A percentile compares a stretch with the other conserved stretches of the same genome.
Conservation (phyloP, 1,140 invertebrate species). For the Aphidius ervi region DNA sequence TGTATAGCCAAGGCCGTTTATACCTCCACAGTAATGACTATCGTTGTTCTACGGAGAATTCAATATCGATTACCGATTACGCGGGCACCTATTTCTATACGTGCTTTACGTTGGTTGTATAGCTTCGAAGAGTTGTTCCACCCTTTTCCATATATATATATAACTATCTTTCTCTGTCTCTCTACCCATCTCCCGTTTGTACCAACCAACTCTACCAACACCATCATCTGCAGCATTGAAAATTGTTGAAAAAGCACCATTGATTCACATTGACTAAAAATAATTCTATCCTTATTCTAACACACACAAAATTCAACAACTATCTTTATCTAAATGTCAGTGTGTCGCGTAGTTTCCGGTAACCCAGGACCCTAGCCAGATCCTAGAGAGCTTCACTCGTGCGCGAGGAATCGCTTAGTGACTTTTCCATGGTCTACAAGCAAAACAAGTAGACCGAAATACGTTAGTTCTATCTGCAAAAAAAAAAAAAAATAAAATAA, state of each 20-base stretch:
- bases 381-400: conserved; percentile 2
- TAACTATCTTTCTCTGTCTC: too few species aligned
- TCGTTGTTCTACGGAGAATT: conserved; percentile 30
- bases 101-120: conserved; percentile 19
- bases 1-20: conserved; percentile 16
- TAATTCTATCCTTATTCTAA: too few species aligned
- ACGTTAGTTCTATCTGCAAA: neutral
- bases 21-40: conserved; percentile 28
- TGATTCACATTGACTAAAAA: too few species aligned
- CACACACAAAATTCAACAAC: too few species aligned
- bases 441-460: conserved; percentile 18
- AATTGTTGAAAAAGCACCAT: too few species aligned
- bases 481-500: neutral
- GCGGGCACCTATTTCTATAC: conserved; percentile 22
- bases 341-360: too few species aligned
- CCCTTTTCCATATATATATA: too few species aligned
- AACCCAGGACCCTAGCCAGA: conserved; percentile 1
- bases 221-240: neutral
- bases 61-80: conserved; percentile 32
- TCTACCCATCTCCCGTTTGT: too few species aligned
- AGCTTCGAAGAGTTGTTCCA: neutral
- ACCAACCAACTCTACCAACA: neutral
- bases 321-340: too few species aligned
- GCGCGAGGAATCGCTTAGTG: conserved; percentile 23
- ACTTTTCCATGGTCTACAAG: conserved; percentile 23